These are phyloP conservation scores for Pseudochaenichthys georgianus DNA, from an alignment of 2,797 vertebrate species.

Conservation along the genomic window DNA sequence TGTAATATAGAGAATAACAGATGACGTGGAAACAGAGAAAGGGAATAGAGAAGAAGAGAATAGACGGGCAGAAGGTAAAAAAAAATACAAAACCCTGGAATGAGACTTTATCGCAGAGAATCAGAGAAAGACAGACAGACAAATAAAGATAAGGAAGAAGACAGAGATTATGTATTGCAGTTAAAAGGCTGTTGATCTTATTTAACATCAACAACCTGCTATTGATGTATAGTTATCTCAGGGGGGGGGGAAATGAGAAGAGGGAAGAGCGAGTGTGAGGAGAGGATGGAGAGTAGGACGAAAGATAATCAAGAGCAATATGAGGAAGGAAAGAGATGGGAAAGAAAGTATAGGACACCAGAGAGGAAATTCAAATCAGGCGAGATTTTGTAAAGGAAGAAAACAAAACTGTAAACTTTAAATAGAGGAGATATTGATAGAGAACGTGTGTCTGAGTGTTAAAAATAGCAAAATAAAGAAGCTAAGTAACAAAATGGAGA, in stretches of 20 bases:
- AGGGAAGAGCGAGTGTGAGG: not conserved
- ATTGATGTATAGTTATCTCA: constrained; percentile 37
- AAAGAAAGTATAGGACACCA: not conserved
- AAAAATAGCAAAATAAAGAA: constrained; percentile 46
- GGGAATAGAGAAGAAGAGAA: constrained; percentile 21
- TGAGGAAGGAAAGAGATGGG: not conserved
- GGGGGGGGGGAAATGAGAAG: constrained; percentile 12
- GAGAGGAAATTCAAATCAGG: not conserved
- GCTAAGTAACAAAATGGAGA: constrained; percentile 29
- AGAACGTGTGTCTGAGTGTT: constrained; percentile 6
- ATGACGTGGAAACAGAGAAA: constrained; percentile 34
- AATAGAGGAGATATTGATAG: constrained; percentile 2
- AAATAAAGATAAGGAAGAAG: constrained; percentile 11
- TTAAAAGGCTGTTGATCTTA: constrained; percentile 39
- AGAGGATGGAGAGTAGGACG: not conserved
- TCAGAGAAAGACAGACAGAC: constrained; percentile 8
- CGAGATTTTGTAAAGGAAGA: not conserved
- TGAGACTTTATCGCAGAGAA: constrained; percentile 36
- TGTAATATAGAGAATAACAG: constrained; percentile 40
- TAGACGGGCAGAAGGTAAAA: constrained; percentile 4
- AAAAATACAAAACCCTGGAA: constrained; percentile 25
- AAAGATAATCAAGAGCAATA: constrained; percentile 13
- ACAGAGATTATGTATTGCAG: constrained; percentile 33
- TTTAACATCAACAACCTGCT: constrained; percentile 29
- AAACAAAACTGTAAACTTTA: constrained; percentile 10